Evolutionary conservation across 2,113 vertebrate species (phyloP), one percentile per base, ranked within the genome.

Genomic region (Gallinago paraguaiae): DNA sequence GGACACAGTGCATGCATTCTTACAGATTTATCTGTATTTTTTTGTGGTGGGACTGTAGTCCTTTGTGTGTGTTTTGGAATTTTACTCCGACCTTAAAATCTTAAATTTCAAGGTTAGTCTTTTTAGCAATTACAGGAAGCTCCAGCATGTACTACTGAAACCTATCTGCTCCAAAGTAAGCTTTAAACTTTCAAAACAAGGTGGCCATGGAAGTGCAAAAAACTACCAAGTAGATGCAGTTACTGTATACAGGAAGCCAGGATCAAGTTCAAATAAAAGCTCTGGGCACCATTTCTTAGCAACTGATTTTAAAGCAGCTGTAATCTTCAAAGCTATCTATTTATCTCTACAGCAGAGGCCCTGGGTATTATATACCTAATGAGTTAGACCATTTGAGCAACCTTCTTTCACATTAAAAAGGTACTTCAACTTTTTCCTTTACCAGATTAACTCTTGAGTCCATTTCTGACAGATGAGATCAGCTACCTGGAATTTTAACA

Each of bases 191-290:
- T 89, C 79, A 82, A 95, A 95, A 93, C 70, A 83, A 94, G 89
- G 91, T 93, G 77, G 84, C 82, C 84, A 67, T 95, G 85, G 89
- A 96, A 96, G 86, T 90, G 86, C 81, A 97, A 94, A 53, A 71
- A 63, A 33, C 82, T 54, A 22, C 61, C 22, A 67, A 92, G 94
- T 37, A 94, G 96, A 96, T 96, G 96, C 82, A 93, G 93, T 95
- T 90, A 97, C 94, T 93, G 89, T 95, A 76, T 48, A 94, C 96
- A 97, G 94, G 96, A 97, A 97, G 89, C 85, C 46, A 37, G 61
- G 96, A 97, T 97, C 96, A 97, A 96, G 92, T 97, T 97, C 91
- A 96, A 88, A 96, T 96, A 94, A 95, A 96, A 96, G 50, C 80
- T 93, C 76, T 64, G 84, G 91, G 93, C 94, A 95, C 50, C 78